phyloP scores from a whole-genome alignment of 2,113 vertebrate genomes.

The Glaucidium brasilianum region DNA sequence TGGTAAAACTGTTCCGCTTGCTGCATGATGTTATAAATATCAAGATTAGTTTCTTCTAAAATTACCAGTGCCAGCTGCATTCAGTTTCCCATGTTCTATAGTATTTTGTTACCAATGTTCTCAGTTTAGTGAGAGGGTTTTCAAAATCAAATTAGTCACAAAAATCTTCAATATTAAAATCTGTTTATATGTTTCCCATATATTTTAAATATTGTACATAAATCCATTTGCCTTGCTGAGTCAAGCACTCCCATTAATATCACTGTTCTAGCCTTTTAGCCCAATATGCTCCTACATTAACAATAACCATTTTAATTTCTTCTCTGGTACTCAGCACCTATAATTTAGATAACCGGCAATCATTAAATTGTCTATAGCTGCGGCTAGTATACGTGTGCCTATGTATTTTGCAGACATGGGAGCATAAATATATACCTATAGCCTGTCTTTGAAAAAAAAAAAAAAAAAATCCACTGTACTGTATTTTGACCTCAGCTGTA shows the following conservation, averaged over 20 bases:
- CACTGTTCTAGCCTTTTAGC: background rate
- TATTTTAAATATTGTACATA: conserved; percentile 15
- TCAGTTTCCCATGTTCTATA: conserved; percentile 62
- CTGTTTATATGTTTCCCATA: background rate
- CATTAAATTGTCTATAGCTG: background rate
- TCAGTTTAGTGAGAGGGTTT: conserved; percentile 42
- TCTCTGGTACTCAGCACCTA: background rate
- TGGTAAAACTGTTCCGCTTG: conserved; percentile 59
- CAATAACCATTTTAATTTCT: conserved; percentile 29
- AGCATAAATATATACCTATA: background rate
- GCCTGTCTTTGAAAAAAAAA: background rate
- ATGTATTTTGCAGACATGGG: background rate
- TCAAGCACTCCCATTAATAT: background rate
- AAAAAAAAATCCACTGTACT: background rate
- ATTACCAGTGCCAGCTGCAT: conserved; percentile 71
- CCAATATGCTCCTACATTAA: background rate
- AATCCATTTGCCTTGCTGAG: conserved; percentile 18
- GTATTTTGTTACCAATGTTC: conserved; percentile 66
- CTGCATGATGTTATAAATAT: conserved; percentile 70
- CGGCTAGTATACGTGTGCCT: background rate
- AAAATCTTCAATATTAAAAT: conserved; percentile 32
- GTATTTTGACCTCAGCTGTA: background rate
- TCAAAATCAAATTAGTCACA: conserved; percentile 49
- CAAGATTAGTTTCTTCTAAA: conserved; percentile 75
- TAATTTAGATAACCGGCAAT: background rate